Conservation (phyloP, 2,888 invertebrate genomes). For the Aromia moschata region DNA sequence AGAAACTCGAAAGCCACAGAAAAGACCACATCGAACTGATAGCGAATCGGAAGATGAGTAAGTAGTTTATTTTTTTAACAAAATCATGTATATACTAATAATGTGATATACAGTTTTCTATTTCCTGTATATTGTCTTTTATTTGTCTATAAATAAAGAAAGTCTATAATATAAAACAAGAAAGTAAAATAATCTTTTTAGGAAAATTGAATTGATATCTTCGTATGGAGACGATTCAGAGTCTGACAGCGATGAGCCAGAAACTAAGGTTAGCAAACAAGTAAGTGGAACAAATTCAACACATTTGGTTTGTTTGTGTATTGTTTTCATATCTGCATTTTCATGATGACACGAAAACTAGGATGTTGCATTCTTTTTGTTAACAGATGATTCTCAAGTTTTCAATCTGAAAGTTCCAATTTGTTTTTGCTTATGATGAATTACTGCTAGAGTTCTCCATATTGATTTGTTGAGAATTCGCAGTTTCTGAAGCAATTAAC, state of each 20-base stretch:
- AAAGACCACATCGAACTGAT: constrained; percentile 24
- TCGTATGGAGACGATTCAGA: constrained; percentile 67
- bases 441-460: constrained; percentile 59
- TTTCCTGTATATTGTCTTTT: no score
- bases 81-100: no score
- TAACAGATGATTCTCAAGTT: constrained; percentile 57
- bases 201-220: constrained; percentile 69
- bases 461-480: constrained; percentile 53
- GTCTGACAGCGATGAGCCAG: constrained; percentile 60
- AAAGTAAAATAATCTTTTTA: constrained; percentile 50
- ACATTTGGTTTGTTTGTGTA: neutral
- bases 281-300: constrained; percentile 35
- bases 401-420: constrained; percentile 60
- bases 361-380: constrained; percentile 22
- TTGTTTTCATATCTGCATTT: constrained; percentile 15
- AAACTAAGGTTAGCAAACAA: constrained; percentile 40
- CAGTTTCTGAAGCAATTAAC: constrained; percentile 55
- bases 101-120: no score
- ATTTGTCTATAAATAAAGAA: no score
- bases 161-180: no score
- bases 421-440: constrained; percentile 56
- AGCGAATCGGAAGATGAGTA: constrained; percentile 55
- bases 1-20: constrained; percentile 16
- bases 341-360: constrained; percentile 39
- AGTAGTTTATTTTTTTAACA: no score